Evolutionary conservation across 2,888 invertebrate genomes (phyloP).

Genomic region (Zaprionus bogoriensis): DNA sequence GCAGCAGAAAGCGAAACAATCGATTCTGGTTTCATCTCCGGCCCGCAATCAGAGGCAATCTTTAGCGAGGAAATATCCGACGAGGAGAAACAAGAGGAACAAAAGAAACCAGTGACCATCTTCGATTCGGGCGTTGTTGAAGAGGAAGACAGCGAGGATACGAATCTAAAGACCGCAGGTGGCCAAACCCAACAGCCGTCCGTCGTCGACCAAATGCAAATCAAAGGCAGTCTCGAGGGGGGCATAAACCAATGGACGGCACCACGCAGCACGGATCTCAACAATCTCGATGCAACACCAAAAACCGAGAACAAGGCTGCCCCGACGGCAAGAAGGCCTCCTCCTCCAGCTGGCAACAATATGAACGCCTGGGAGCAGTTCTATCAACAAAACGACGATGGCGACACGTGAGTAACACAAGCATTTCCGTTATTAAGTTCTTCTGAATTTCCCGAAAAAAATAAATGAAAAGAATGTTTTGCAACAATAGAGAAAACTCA

Average conservation of each 20-base stretch:
- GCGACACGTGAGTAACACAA: conserved; percentile 91
- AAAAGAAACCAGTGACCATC: conserved; percentile 33
- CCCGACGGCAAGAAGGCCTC: conserved; percentile 55
- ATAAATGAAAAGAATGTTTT: background rate
- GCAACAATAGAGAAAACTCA: background rate
- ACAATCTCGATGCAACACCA: conserved; percentile 53
- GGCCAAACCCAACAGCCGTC: background rate
- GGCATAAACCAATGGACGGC: conserved; percentile 86
- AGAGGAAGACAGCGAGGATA: conserved; percentile 42
- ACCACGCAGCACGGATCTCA: conserved; percentile 47
- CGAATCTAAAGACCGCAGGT: conserved; percentile 11
- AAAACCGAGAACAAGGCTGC: conserved; percentile 30
- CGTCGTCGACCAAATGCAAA: conserved; percentile 82
- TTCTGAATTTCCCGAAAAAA: conserved; percentile 9
- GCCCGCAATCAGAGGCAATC: conserved; percentile 80
- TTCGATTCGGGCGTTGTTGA: conserved; percentile 61
- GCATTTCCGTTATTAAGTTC: conserved; percentile 48
- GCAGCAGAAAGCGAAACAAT: conserved; percentile 65
- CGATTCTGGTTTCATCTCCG: conserved; percentile 84
- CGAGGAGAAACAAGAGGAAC: conserved; percentile 22
- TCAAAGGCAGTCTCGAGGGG: conserved; percentile 87
- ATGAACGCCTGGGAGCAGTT: conserved; percentile 86
- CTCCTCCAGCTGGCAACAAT: conserved; percentile 54
- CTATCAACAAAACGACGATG: conserved; percentile 91
- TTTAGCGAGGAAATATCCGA: conserved; percentile 58